Evolutionary conservation across 2,113 vertebrate genomes (phyloP).

Genomic region (human): DNA sequence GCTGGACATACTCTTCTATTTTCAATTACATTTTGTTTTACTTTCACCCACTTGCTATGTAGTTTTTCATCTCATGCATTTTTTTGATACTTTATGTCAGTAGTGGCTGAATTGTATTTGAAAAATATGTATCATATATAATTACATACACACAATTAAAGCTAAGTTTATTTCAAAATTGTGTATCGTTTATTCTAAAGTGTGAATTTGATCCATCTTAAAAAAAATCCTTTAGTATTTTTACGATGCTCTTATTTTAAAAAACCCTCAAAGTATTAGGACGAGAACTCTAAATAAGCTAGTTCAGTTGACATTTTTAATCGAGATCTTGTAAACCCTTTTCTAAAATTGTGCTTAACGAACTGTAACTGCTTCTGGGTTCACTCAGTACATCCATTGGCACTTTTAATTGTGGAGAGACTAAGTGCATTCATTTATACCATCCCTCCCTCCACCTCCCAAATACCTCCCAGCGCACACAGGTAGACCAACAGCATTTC

Average conservation of each 20-base stretch:
- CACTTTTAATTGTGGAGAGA: not conserved
- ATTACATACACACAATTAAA: not conserved
- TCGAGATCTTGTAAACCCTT: not conserved
- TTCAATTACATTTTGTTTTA: not conserved
- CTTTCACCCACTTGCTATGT: not conserved
- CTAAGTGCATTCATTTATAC: not conserved
- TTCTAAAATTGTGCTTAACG: not conserved
- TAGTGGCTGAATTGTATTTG: constrained; percentile 31
- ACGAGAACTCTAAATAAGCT: not conserved
- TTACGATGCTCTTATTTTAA: not conserved
- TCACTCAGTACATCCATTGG: not conserved
- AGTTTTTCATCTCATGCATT: not conserved
- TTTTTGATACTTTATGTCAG: constrained; percentile 17
- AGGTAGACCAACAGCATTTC: not conserved
- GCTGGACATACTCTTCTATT: not conserved
- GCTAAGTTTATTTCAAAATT: constrained; percentile 32
- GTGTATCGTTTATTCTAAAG: not conserved
- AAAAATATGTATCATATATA: not conserved
- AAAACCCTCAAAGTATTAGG: not conserved
- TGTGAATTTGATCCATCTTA: not conserved
- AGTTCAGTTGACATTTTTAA: not conserved
- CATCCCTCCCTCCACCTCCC: fast-evolving
- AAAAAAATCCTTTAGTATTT: constrained; percentile 24
- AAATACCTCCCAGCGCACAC: not conserved
- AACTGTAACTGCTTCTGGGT: not conserved